Evolutionary conservation across 2,888 invertebrate species (phyloP), one percentile per base, ranked within the genome.

Genomic region (Leucania comma): DNA sequence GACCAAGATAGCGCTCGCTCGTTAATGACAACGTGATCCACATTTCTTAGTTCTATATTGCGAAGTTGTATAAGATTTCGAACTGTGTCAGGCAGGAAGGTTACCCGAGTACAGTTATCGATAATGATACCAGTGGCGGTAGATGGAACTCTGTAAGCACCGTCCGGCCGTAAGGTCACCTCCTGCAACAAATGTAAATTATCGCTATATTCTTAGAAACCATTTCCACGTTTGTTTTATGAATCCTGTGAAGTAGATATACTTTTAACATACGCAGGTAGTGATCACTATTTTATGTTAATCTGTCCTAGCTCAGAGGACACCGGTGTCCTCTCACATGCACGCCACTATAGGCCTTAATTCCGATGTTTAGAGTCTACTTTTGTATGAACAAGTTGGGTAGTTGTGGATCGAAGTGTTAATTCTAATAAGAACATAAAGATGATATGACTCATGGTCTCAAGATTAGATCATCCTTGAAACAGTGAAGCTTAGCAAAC

Each of bases 1-100:
- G 96, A 93, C 96, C 97, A 97, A 65, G 96, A 94, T 69, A 98
- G 90, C 1, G 97, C 96, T 75, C 96, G 94, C 75, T 97, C 96
- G 60, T 96, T 96, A 64, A 98, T 96, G 20, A 96, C 94, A 20
- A 98, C 94, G 78, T 97, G 96, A 17, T 93, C 92, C 14, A 98
- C 96, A 90, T 97, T 97, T 75, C 92, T 94, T 75, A 98, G 94
- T 72, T 96, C 96, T 63, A 98, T 95, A 65, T 94, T 96, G 38
- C 97, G 96, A 70, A 98, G 93, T 67, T 96, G 97, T 60, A 96
- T 91, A 82, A 98, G 97, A 75, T 96, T 93, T 38, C 95, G 92
- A 60, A 98, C 94, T 10, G 97, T 96, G 85, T 97, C 95, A 0
- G 95, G 86, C 56, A 96, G 93, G 81, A 98, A 96, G 61, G 92